phyloP scores from a whole-genome alignment of 1,140 invertebrate genomes.

The Pogonognathellus flavescens region DNA sequence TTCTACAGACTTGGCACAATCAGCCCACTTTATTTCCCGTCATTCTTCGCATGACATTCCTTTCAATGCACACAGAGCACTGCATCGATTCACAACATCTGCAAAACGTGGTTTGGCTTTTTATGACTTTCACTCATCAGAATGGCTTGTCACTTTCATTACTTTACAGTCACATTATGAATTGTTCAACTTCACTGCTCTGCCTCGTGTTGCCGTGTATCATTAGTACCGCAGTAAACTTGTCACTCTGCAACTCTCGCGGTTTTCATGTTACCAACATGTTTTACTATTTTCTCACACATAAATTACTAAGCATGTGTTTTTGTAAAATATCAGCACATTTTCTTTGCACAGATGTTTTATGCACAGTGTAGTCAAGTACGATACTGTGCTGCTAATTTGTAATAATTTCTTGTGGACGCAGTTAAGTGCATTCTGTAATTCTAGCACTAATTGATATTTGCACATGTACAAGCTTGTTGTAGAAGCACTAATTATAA shows the following conservation, averaged over 20 bases:
- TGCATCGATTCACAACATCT: not conserved
- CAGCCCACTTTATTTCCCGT: not conserved
- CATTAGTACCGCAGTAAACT: too few relatives aligned
- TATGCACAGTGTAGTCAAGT: not conserved
- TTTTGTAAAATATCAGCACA: too few relatives aligned
- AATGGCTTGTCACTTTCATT: not conserved
- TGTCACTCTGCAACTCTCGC: too few relatives aligned
- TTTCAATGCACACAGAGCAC: not conserved
- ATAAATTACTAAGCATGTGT: too few relatives aligned
- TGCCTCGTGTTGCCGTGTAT: too few relatives aligned
- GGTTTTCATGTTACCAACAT: not conserved
- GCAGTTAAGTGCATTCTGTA: not conserved
- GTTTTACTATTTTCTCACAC: not conserved
- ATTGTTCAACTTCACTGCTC: too few relatives aligned
- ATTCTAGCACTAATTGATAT: not conserved
- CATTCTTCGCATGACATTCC: not conserved
- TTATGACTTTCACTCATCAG: not conserved
- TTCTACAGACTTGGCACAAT: too few relatives aligned
- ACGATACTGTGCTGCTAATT: not conserved
- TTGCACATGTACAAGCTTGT: not conserved
- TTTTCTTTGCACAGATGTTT: too few relatives aligned
- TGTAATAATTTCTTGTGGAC: not conserved
- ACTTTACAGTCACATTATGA: not conserved
- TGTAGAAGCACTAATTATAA: not conserved
- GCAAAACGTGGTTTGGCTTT: conserved; percentile 6